Base-by-base conservation (phyloP, 2,797 vertebrate species). In the Nasua narica region DNA sequence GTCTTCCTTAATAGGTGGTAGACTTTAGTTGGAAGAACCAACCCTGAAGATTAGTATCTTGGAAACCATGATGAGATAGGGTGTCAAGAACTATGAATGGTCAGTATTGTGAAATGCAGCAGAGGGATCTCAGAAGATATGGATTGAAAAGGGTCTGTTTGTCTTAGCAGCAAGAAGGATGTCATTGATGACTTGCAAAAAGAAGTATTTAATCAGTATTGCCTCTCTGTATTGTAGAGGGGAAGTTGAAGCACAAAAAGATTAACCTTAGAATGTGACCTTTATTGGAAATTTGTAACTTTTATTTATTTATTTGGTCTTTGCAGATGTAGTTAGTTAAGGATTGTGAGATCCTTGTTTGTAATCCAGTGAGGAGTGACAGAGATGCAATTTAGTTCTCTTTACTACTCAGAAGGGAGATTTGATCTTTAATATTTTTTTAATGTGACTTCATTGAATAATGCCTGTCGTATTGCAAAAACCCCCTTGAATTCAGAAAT, bases 401-500 rank as follows among this genome's bases (percentile, higher is more conserved):
- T 89, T 94, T 43, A 88, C 60, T 96, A 43, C 60, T 94, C 46
- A 32, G 23, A 60, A 89, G 79, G 58, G 43, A 81, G 29, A 87
- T 83, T 79, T 90, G 81, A 58, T 87, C 25, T 94, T 91, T 46
- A 79, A 46, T 93, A 46, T 90, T 46, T 93, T 97, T 96, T 87
- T 95, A 82, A 83, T 97, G 60, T 97, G 70, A 9, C 23, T 87
- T 35, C 48, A 79, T 76, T 96, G 78, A 96, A 83, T 92, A 86
- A 97, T 88, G 92, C 27, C 62, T 95, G 60, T 95, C 97, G 62
- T 92, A 95, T 81, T 94, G 15, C 86, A 89, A 74, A 97, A 87
- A 65, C 29, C 79, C 52, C 87, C 74, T 92, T 96, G 27, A 67
- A 76, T 90, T 97, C 46, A 76, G 18, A 95, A 91, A 89, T 95